Conservation (phyloP, 1,140 invertebrate species). For the Pseudoatta argentina region DNA sequence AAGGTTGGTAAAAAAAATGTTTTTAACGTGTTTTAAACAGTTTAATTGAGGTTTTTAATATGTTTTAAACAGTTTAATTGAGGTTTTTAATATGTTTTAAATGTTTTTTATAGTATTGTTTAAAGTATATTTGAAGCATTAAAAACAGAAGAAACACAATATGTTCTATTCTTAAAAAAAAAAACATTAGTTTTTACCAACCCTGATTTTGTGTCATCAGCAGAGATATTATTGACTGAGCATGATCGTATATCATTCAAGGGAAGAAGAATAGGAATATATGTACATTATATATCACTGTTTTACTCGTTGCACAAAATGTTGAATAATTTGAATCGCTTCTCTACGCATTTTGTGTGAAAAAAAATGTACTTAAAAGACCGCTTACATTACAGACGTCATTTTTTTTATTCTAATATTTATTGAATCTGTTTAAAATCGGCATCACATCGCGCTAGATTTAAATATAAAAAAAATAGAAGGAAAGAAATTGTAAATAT, state of each 20-base stretch:
- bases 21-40: too few species aligned
- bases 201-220: slow-evolving; percentile 74
- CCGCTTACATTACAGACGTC: slow-evolving; percentile 53
- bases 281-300: slow-evolving; percentile 29
- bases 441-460: background rate
- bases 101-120: too few species aligned
- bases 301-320: slow-evolving; percentile 31
- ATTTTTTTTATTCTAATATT: slow-evolving; percentile 43
- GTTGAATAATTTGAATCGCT: background rate
- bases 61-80: too few species aligned
- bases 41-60: too few species aligned
- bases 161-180: too few species aligned
- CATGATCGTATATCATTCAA: slow-evolving; percentile 16
- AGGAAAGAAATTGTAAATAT: slow-evolving; percentile 51
- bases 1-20: too few species aligned
- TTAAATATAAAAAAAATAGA: slow-evolving; percentile 24
- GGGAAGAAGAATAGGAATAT: slow-evolving; percentile 23
- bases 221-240: slow-evolving; percentile 64
- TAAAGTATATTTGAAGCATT: too few species aligned
- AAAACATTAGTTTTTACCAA: too few species aligned
- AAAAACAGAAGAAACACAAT: too few species aligned
- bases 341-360: background rate
- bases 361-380: slow-evolving; percentile 53
- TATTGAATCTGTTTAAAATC: slow-evolving; percentile 34
- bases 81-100: too few species aligned